Evolutionary conservation across 2,797 vertebrate genomes (phyloP), one percentile per base, ranked within the genome.

Genomic region (Eulemur albifrons): DNA sequence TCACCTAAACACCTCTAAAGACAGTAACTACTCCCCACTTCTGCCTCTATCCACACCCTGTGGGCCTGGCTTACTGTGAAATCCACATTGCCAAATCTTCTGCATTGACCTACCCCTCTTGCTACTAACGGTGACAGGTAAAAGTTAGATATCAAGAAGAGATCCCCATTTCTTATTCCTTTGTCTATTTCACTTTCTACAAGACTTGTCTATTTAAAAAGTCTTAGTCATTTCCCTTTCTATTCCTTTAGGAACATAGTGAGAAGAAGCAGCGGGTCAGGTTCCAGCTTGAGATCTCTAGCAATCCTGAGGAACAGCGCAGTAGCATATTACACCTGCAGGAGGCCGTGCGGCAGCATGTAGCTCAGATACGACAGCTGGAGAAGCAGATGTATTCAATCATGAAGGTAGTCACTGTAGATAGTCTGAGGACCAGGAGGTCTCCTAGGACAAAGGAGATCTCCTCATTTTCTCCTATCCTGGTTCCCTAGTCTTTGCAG

Each of bases 371-470:
- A 93, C 99, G 99, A 94, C 99, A 99, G 80, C 98, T 99, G 40
- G 99, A 99, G 98, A 99, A 99, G 98, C 99, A 99, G 98, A 99
- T 99, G 98, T 99, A 99, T 98, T 99, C 99, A 88, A 99, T 99
- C 73, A 99, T 99, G 98, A 99, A 99, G 99, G 99, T 99, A 97
- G 98, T 98, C 69, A 79, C 0, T 0, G 65, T 2, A 27, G 48
- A 43, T 7, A 43, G 80, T 86, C 65, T 70, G 32, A 97, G 0
- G 0, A 76, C 54, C 67, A 27, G 63, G 93, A 52, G 18, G 5
- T 72, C 52, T 81, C 25, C 67, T 90, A 14, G 86, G 45, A 50
- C 0, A 32, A 57, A 3, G 45, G 57, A 38, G 21, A 21, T 48
- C 25, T 87, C 50, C 70, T 94, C 57, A 93, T 21, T 92, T 79